phyloP scores from a whole-genome alignment of 1,140 invertebrate species.

The Aphaenogaster ashmeadi region DNA sequence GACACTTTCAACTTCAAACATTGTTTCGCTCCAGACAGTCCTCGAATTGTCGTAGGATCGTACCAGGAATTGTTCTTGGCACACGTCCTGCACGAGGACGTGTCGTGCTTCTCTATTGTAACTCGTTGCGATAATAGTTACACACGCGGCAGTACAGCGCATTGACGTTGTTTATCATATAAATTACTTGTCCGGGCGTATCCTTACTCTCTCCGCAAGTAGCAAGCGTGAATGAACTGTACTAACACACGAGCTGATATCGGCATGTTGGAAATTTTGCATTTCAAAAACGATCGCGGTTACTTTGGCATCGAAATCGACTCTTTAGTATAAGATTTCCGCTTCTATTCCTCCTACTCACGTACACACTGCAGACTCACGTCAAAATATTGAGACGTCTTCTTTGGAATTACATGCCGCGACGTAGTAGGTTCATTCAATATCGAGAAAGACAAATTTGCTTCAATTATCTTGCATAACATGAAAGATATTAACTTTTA shows the following conservation, averaged over 20 bases:
- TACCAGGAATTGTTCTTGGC: constrained; percentile 49
- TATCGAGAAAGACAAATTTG: not conserved
- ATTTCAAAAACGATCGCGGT: constrained; percentile 41
- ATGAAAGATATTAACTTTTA: not conserved
- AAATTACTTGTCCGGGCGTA: constrained; percentile 54
- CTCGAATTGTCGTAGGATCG: constrained; percentile 31
- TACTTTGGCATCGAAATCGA: constrained; percentile 24
- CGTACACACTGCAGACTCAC: not conserved
- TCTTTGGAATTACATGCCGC: constrained; percentile 8
- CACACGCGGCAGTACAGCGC: constrained; percentile 29
- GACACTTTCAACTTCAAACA: not conserved
- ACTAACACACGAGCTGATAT: constrained; percentile 2
- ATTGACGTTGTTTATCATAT: constrained; percentile 62
- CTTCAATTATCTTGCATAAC: not conserved
- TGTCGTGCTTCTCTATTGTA: constrained; percentile 52
- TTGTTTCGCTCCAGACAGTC: not conserved
- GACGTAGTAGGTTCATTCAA: not conserved
- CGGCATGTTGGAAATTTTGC: constrained; percentile 32
- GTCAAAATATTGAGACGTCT: constrained; percentile 20
- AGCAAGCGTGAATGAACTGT: constrained; percentile 17
- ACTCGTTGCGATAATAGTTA: constrained; percentile 55
- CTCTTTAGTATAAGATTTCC: constrained; percentile 26
- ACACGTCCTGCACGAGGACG: constrained; percentile 31
- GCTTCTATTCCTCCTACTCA: not conserved
- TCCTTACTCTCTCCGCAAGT: constrained; percentile 38